Base-by-base conservation (phyloP, 2,888 invertebrate genomes). In the Phengaris alcon region DNA sequence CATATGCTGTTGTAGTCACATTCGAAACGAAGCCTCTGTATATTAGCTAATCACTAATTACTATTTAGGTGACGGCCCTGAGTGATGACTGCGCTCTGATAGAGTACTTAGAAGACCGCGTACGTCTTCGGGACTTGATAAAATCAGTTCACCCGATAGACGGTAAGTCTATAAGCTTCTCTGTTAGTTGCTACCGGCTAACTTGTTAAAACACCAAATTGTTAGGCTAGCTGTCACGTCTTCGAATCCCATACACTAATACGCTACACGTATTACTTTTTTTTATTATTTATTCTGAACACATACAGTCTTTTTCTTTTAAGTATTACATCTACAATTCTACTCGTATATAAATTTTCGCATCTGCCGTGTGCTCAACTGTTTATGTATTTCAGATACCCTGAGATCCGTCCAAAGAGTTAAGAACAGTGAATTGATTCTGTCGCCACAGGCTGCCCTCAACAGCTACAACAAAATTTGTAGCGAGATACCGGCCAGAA, bases 21-120 rank as follows among this genome's bases (percentile, higher is more conserved):
- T 35, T 35, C 35, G 35, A 35, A 35, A 2, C 48, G 48, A 6
- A 48, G 6, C 48, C 48, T 6, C 1, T 48, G 7, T 48, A 6
- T 48, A 48, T 8, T 7, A 48, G 48, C 0, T 48, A 7, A 48
- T 46, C 5, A 7, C 3, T 4, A 48, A 52, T 52, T 3, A 10
- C 54, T 57, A 5, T 44, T 57, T 80, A 91, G 91, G 90, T 91
- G 52, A 88, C 87, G 0, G 85, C 85, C 0, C 54, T 91, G 6
- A 82, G 86, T 5, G 88, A 85, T 0, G 90, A 90, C 52, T 86
- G 88, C 15, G 90, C 86, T 0, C 81, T 92, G 0, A 88, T 91
- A 1, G 87, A 90, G 78, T 90, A 79, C 68, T 76, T 92, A 7
- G 90, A 91, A 72, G 84, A 86, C 7, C 84, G 87, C 76, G 80